Evolutionary conservation across 2,797 vertebrate genomes (phyloP).

Genomic region (Limnodromus scolopaceus): DNA sequence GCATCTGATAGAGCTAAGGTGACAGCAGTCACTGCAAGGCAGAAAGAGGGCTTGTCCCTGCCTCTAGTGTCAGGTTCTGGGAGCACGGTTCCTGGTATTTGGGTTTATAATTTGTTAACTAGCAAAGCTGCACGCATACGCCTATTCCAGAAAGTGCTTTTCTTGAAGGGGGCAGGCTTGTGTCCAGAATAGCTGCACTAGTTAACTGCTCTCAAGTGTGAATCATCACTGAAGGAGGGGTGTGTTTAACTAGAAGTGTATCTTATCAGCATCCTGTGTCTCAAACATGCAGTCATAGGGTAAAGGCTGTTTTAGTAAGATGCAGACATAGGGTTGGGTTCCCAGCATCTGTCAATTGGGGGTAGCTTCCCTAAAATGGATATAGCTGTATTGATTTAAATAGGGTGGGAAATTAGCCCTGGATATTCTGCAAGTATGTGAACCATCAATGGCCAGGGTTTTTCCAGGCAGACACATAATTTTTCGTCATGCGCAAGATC

Average conservation of each 20-base stretch:
- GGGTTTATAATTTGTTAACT: neutral
- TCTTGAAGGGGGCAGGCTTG: neutral
- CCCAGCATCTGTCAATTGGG: neutral
- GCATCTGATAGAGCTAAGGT: neutral
- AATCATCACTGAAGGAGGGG: neutral
- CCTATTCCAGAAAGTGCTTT: slow-evolving; percentile 8
- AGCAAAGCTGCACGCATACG: neutral
- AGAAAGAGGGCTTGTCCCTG: neutral
- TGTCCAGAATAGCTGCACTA: slow-evolving; percentile 30
- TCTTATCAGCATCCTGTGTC: slow-evolving; percentile 39
- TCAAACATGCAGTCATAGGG: neutral
- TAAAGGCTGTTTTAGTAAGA: slow-evolving; percentile 8
- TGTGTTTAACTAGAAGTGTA: neutral
- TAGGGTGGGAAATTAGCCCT: neutral
- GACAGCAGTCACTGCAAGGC: neutral
- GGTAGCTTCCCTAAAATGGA: slow-evolving; percentile 29
- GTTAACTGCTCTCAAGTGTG: neutral
- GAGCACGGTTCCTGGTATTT: neutral
- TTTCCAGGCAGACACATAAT: neutral
- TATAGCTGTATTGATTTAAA: slow-evolving; percentile 20
- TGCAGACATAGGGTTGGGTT: neutral
- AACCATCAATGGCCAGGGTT: neutral
- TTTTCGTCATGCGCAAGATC: neutral
- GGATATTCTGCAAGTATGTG: neutral
- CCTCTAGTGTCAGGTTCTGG: neutral